Evolutionary conservation across 2,888 invertebrate genomes (phyloP), one percentile per base, ranked within the genome.

Genomic region (Selenia dentaria): DNA sequence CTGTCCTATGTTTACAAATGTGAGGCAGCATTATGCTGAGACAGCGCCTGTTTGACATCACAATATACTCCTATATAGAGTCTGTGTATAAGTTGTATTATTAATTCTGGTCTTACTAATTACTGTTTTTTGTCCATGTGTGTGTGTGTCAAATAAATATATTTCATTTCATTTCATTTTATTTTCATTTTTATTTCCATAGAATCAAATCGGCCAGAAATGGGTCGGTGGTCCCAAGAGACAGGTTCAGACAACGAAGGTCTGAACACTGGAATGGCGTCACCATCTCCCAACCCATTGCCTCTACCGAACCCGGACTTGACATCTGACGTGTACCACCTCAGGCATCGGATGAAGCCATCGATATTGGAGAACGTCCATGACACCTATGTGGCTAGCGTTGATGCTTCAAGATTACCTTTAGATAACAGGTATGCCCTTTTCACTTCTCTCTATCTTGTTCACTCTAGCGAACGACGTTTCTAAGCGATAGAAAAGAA

Each of bases 261-360:
- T 20, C 10, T 53, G 31, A 62, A 66, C 48, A 52, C 64, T 1
- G 72, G 70, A 0, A 49, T 64, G 41, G 78, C 90, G 58, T 75
- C 91, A 36, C 73, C 83, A 41, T 78, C 92, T 47, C 81, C 93
- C 75, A 73, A 93, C 91, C 95, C 95, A 0, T 94, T 96, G 63
- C 95, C 95, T 0, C 94, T 96, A 63, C 95, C 96, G n/a, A 94
- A 94, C 83, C 95, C 96, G 0, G 96, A 96, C 69, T 93, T 96
- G 37, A 95, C 94, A 0, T 91, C 92, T 0, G 94, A 95, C 67
- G 91, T 92, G 50, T 92, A 92, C 69, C 79, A 76, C 20, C 66
- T 92, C 33, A 81, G 89, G 20, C 92, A 91, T 44, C 84, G 92
- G 32, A 80, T 91, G 70, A 91, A 92, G 49, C 93, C 93, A 0